Evolutionary conservation across 2,888 invertebrate species (phyloP), one percentile per base, ranked within the genome.

Genomic region (Euplagia quadripunctaria): DNA sequence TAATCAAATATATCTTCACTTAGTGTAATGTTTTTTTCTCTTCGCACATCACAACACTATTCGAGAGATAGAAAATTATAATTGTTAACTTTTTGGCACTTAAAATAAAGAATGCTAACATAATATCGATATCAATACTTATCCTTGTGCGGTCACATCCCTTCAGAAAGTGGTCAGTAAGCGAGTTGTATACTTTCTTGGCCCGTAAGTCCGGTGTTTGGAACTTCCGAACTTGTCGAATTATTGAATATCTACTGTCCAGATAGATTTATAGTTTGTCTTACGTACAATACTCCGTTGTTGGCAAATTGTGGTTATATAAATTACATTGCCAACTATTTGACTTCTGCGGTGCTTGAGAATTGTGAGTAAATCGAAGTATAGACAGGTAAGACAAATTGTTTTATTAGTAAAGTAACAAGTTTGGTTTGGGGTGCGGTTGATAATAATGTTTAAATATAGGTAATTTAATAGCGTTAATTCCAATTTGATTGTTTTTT

Each of bases 121-220:
- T 46, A 43, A 20, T 68, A 74, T 79, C 79, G 79, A 78, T 77
- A 78, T 71, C 76, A 71, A 71, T 73, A 76, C 1, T 68, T 12
- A 61, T 49, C 16, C 41, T 14, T 9, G 16, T 17, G 1, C 0
- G 2, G 49, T 17, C 69, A 77, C 88, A 85, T 78, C 85, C n/a
- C 86, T 88, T 74, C 41, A 63, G 52, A 77, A 81, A 82, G 78
- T 82, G 89, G 88, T 85, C 90, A 88, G 90, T 88, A 88, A 89
- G 87, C 89, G 90, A 91, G 89, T 93, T 91, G 87, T 88, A 93
- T 94, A 94, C 92, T 95, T 96, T 95, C 95, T 96, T 96, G 90
- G 91, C 75, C 91, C 93, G 90, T 95, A 96, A 96, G 94, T 94
- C 95, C 95, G 95, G 94, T 91, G 90, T 92, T 93, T 86, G 87